Conservation (phyloP, 2,888 invertebrate genomes). For the Lepeophtheirus nordmannii region DNA sequence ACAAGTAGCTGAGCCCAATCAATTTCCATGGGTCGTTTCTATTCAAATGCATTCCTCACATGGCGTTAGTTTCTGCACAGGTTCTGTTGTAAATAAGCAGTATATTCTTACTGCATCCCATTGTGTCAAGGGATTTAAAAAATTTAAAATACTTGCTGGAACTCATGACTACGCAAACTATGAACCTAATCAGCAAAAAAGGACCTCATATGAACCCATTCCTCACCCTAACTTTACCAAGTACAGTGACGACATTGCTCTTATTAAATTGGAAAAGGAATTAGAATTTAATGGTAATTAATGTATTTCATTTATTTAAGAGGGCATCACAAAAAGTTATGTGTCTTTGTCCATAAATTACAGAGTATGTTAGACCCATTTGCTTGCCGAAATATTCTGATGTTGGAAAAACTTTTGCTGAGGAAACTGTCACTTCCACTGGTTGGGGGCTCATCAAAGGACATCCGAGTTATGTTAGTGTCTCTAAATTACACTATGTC, state of each 20-base stretch:
- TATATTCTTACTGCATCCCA: conserved; percentile 10
- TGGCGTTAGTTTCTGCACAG: too few relatives aligned
- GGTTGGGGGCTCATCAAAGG: conserved; percentile 51
- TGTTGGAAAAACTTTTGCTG: neutral
- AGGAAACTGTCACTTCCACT: conserved; percentile 50
- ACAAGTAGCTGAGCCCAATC: conserved; percentile 2
- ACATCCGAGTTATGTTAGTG: conserved; percentile 38
- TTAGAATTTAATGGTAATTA: conserved; percentile 5
- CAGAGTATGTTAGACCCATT: conserved; percentile 1
- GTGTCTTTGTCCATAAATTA: neutral
- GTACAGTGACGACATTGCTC: conserved; percentile 13
- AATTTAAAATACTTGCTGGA: neutral
- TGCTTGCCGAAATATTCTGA: conserved; percentile 6
- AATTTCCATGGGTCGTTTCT: conserved; percentile 9
- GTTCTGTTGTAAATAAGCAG: neutral
- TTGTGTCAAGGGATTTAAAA: neutral
- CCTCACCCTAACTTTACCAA: neutral
- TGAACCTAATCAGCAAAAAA: too few relatives aligned
- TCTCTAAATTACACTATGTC: conserved; percentile 1
- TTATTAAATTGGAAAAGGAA: neutral
- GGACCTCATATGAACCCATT: too few relatives aligned
- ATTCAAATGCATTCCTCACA: too few relatives aligned
- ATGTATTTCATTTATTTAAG: neutral
- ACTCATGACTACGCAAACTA: neutral
- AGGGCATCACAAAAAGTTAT: neutral